Percentiles rank a stretch among this genome's conserved stretches.
phyloP scores from a whole-genome alignment of 1,140 invertebrate species.

The Mya arenaria region DNA sequence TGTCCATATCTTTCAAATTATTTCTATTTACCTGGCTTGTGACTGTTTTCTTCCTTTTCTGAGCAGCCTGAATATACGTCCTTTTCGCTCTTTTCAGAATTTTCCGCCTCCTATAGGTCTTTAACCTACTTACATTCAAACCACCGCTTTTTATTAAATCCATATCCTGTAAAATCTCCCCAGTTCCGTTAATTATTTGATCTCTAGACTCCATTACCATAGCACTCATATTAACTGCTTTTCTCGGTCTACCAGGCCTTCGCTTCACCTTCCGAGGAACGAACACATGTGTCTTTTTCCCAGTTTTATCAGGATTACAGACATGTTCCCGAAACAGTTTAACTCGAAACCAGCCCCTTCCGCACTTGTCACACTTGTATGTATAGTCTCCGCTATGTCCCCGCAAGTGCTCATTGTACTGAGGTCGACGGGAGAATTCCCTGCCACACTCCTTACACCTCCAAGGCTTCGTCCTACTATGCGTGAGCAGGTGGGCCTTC shows the following conservation, averaged over 20 bases:
- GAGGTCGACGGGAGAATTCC: slow-evolving; percentile 81
- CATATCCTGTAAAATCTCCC: too few species aligned
- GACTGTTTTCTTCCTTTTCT: neutral
- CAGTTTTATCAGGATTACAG: slow-evolving; percentile 64
- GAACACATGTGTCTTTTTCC: slow-evolving; percentile 46
- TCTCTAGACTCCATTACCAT: neutral
- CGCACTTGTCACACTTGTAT: slow-evolving; percentile 83
- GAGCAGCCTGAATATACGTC: neutral
- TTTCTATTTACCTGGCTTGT: neutral
- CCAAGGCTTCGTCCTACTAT: slow-evolving; percentile 83
- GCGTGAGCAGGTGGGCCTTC: slow-evolving; percentile 80
- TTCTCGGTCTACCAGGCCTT: slow-evolving; percentile 74
- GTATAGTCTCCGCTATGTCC: slow-evolving; percentile 76
- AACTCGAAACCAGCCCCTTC: slow-evolving; percentile 82
- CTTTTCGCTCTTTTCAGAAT: neutral
- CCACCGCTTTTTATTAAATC: too few species aligned
- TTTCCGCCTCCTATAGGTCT: neutral
- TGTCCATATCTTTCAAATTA: neutral
- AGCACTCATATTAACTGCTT: slow-evolving; percentile 63
- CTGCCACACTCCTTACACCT: slow-evolving; percentile 84
- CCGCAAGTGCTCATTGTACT: slow-evolving; percentile 77
- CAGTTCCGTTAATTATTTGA: neutral
- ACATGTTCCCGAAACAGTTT: slow-evolving; percentile 76
- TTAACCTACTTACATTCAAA: too few species aligned
- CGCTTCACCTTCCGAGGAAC: slow-evolving; percentile 53